Evolutionary conservation across 2,113 vertebrate genomes (phyloP), one percentile per base, ranked within the genome.

Genomic region (Hoplias malabaricus): DNA sequence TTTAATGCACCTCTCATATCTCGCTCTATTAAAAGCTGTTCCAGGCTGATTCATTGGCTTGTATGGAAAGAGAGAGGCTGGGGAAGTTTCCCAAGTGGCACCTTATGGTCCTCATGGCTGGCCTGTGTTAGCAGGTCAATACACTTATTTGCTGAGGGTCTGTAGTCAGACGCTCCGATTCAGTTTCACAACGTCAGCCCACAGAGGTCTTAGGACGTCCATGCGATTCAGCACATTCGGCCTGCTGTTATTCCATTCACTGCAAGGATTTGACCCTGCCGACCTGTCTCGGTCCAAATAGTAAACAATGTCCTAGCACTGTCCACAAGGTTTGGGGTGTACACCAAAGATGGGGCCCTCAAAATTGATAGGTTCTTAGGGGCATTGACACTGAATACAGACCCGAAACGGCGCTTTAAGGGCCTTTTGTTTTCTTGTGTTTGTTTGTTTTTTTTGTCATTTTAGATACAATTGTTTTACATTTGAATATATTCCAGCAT

Each of bases 41-140:
- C 53, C 43, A 3, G 29, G 54, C 29, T 69, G 33, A 72, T 69
- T 68, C 48, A 78, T 53, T 21, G 40, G 19, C 13, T 29, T 23
- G 14, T 33, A 66, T 69, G 69, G 59, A 77, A 76, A n/a, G n/a
- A 36, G 48, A n/a, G n/a, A 36, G 48, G 68, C 38, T 66, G 34
- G 40, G 61, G 69, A 46, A 67, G 34, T 72, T 68, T 84, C 80
- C 80, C 80, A 8, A 11, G 73, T 76, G 83, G 72, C 36, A 65
- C 59, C 36, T 54, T 54, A 69, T 3, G 19, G 34, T 38, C 43
- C 36, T 53, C 19, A 36, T 59, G 54, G 54, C 23, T 34, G 21
- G 4, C 23, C 40, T 73, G 38, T 62, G 50, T 73, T 72, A 62
- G 75, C 63, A 2, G 25, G 53, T 73, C 74, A 61, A 8, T 67